Conservation (phyloP, 2,797 vertebrate genomes). For the Poliocrania exsul region DNA sequence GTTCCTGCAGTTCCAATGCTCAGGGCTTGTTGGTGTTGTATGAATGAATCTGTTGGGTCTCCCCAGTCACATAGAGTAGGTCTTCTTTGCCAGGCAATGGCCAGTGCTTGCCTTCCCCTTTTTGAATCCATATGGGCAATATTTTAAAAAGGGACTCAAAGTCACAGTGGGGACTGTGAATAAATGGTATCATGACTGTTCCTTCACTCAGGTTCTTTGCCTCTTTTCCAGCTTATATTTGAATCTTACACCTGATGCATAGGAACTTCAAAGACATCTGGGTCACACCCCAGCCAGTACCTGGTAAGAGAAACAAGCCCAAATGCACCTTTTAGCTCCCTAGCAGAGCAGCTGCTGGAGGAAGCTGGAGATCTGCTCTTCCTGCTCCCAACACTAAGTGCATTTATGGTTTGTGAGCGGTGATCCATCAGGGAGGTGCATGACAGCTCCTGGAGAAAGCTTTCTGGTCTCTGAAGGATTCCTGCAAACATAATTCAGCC, state of each 20-base stretch:
- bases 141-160: not conserved
- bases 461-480: conserved; percentile 50
- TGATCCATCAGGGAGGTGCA: conserved; percentile 45
- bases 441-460: conserved; percentile 48
- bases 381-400: conserved; percentile 13
- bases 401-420: conserved; percentile 35
- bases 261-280: not conserved
- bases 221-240: not conserved
- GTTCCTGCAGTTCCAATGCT: not conserved
- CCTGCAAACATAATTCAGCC: conserved; percentile 37
- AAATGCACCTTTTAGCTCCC: not conserved
- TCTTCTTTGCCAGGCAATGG: not conserved
- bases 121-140: not conserved
- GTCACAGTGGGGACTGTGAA: not conserved
- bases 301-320: not conserved
- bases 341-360: not conserved
- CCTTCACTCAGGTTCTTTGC: not conserved
- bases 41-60: not conserved
- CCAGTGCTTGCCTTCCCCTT: not conserved
- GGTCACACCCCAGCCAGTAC: not conserved
- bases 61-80: not conserved
- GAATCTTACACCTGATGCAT: not conserved
- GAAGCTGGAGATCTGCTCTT: not conserved
- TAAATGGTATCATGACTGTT: not conserved
- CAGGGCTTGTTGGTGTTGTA: not conserved